Conservation (phyloP, 2,888 invertebrate species). For the Drosophila helvetica region DNA sequence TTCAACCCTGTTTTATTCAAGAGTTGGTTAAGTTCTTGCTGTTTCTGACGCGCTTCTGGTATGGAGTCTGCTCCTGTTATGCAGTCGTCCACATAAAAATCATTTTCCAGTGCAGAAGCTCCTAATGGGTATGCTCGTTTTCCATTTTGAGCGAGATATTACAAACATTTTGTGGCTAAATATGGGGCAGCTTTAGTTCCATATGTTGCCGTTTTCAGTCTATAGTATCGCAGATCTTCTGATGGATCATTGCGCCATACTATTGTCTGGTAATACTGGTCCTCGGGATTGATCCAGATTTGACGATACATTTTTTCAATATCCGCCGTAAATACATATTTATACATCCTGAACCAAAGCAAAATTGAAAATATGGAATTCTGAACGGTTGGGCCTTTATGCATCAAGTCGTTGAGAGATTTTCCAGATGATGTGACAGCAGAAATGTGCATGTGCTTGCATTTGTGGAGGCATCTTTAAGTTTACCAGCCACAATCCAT, state of each 20-base stretch:
- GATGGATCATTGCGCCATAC: not conserved
- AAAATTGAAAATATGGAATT: not conserved
- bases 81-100: not conserved
- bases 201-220: not conserved
- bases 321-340: not conserved
- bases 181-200: not conserved
- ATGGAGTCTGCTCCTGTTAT: not conserved
- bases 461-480: too few species aligned
- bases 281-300: not conserved
- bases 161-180: not conserved
- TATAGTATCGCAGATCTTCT: not conserved
- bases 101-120: not conserved
- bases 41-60: not conserved
- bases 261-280: not conserved
- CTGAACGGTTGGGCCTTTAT: conserved; percentile 1
- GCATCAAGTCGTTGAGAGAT: not conserved
- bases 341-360: conserved; percentile 2
- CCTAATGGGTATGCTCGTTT: not conserved
- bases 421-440: too few species aligned
- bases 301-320: conserved; percentile 9
- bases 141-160: not conserved
- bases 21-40: not conserved
- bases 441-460: too few species aligned
- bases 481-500: not conserved
- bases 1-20: too few species aligned